Conservation (phyloP, 2,113 vertebrate genomes). For the Poeciliopsis prolifica region DNA sequence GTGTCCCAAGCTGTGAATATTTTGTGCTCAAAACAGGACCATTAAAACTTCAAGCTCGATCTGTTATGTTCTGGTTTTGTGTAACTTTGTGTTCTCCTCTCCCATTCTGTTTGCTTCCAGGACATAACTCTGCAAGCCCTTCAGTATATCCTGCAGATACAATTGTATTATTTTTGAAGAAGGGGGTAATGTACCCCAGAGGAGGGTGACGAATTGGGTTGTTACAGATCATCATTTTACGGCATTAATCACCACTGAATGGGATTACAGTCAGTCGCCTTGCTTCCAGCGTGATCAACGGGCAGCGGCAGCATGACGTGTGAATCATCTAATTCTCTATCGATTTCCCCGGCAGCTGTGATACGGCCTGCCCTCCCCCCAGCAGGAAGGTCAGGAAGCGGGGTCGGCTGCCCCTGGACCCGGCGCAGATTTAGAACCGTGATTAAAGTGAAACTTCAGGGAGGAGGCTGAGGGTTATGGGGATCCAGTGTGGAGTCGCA, state of each 20-base stretch:
- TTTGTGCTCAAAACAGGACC: neutral
- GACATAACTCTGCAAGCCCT: slow-evolving; percentile 7
- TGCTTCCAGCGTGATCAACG: slow-evolving; percentile 46
- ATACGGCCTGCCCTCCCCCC: slow-evolving; percentile 16
- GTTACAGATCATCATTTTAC: slow-evolving; percentile 46
- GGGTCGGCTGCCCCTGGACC: slow-evolving; percentile 49
- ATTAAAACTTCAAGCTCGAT: neutral
- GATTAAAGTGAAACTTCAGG: slow-evolving; percentile 64
- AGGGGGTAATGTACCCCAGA: slow-evolving; percentile 9
- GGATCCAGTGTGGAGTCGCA: slow-evolving; percentile 35
- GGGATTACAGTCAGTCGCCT: slow-evolving; percentile 33
- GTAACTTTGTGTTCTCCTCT: neutral
- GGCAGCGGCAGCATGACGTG: slow-evolving; percentile 32
- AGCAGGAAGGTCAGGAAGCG: slow-evolving; percentile 53
- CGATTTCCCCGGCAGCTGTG: slow-evolving; percentile 38
- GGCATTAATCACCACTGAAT: slow-evolving; percentile 39
- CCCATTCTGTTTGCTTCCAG: neutral
- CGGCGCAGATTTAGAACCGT: slow-evolving; percentile 53
- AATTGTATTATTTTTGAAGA: slow-evolving; percentile 18
- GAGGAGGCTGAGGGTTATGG: slow-evolving; percentile 28
- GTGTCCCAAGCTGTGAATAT: too few relatives aligned
- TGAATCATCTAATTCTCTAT: slow-evolving; percentile 66
- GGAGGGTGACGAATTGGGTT: slow-evolving; percentile 22
- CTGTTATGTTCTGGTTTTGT: neutral
- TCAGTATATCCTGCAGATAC: slow-evolving; percentile 1